Percentiles rank a stretch among this genome's conserved stretches.
Evolutionary conservation across 2,797 vertebrate species (phyloP).

Genomic region (Cossypha heuglini): DNA sequence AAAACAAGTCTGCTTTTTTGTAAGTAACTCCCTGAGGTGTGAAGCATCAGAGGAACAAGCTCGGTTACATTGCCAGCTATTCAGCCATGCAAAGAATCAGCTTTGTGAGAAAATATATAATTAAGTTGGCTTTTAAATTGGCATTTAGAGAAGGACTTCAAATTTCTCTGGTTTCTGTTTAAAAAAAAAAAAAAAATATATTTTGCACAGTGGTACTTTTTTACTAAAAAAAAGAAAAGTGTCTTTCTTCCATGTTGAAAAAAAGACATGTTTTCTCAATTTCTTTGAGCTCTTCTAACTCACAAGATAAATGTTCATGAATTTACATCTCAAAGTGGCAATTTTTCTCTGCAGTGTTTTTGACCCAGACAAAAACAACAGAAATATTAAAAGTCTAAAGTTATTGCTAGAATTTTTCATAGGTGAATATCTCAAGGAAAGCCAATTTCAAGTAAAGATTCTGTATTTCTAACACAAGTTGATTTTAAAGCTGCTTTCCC

Average conservation of each 20-base stretch:
- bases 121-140: neutral
- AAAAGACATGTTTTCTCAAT: neutral
- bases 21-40: neutral
- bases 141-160: neutral
- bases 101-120: neutral
- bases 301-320: neutral
- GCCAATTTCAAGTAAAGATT: neutral
- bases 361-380: neutral
- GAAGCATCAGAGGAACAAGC: neutral
- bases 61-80: neutral
- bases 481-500: neutral
- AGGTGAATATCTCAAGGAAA: neutral
- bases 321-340: neutral
- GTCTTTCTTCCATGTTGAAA: neutral
- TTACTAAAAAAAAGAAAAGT: too few relatives aligned
- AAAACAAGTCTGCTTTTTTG: neutral
- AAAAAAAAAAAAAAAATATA: neutral
- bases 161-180: neutral
- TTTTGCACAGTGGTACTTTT: neutral
- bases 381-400: neutral
- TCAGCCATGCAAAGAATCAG: neutral
- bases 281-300: neutral
- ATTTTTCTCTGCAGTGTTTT: neutral
- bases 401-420: slow-evolving; percentile 1
- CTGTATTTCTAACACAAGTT: neutral